Base-by-base conservation (phyloP, 2,888 invertebrate species). In the Acanthosepion esculentum region DNA sequence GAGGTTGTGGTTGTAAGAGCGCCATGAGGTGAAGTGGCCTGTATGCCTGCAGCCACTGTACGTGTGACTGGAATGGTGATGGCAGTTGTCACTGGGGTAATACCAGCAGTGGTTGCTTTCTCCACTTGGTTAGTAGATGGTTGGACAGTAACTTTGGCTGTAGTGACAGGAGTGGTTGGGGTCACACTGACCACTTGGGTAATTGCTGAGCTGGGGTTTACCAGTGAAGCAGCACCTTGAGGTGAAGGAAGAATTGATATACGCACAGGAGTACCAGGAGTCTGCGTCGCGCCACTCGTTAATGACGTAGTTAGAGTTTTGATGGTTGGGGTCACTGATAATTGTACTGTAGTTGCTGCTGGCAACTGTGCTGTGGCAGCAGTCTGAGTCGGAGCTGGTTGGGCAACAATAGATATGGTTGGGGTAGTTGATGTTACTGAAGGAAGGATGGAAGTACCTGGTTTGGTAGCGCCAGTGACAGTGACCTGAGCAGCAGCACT, bases 141-240 rank as follows among this genome's bases (percentile, higher is more conserved):
- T 29, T 48, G 93, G n/a, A 93, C 92, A 50, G 48, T 93, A 48
- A 93, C 93, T 93, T 93, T 93, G 10, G 95, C 94, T 59, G 95
- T 94, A 33, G 95, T 95, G 2, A 95, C 95, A 1, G 95, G 94
- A 18, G 95, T 95, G 91, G 95, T 94, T 26, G 96, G 95, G 0
- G 98, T 98, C 95, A 98, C 98, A 3, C 98, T 98, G 95, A 98
- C 98, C 0, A 98, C 98, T 96, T 98, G 98, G 48, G 96, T 95
- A 94, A 96, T 95, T 0, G 98, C 98, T 20, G 98, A 94, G 91
- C 95, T 95, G 50, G 53, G 92, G 91, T 92, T 94, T 91, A 95
- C 95, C 26, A 94, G 92, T 92, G 95, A 91, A 94, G 95, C 95
- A 64, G 94, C 95, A 95, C 92, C 95, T 95, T 94, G 97, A 96